Conservation (phyloP, 2,797 vertebrate genomes). For the Neomorphus geoffroyi region DNA sequence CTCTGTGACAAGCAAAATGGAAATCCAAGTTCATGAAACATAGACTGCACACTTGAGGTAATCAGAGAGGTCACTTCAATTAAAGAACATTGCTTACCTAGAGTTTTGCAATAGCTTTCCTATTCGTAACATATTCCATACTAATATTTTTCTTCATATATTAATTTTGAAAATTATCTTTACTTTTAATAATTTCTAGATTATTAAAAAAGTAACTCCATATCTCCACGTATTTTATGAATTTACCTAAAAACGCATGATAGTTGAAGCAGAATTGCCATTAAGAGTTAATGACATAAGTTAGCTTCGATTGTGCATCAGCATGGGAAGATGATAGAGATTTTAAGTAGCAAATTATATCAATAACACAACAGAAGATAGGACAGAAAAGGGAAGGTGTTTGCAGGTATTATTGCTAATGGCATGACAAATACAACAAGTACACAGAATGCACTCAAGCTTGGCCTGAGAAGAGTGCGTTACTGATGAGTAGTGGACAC, state of each 20-base stretch:
- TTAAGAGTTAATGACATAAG: not conserved
- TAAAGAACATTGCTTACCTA: not conserved
- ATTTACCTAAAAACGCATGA: not conserved
- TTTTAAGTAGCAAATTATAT: not conserved
- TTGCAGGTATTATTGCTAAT: not conserved
- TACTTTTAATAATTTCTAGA: not conserved
- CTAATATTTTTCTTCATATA: not conserved
- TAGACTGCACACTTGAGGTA: not conserved
- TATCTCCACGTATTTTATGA: not conserved
- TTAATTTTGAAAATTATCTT: not conserved
- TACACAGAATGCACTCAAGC: not conserved
- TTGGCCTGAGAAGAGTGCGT: not conserved
- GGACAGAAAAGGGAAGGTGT: not conserved
- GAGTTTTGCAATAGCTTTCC: not conserved
- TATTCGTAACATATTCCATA: not conserved
- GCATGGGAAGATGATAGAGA: not conserved
- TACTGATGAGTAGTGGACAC: not conserved
- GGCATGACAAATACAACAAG: not conserved
- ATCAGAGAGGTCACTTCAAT: not conserved
- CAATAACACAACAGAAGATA: not conserved
- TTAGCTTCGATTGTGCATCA: not conserved
- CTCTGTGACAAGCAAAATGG: slow-evolving; percentile 8
- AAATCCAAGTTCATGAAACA: slow-evolving; percentile 22
- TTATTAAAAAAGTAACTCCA: not conserved
- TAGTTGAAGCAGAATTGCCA: not conserved